Percentiles rank a stretch among this genome's conserved stretches.
Evolutionary conservation across 2,797 vertebrate genomes (phyloP).

Genomic region (Mareca strepera): DNA sequence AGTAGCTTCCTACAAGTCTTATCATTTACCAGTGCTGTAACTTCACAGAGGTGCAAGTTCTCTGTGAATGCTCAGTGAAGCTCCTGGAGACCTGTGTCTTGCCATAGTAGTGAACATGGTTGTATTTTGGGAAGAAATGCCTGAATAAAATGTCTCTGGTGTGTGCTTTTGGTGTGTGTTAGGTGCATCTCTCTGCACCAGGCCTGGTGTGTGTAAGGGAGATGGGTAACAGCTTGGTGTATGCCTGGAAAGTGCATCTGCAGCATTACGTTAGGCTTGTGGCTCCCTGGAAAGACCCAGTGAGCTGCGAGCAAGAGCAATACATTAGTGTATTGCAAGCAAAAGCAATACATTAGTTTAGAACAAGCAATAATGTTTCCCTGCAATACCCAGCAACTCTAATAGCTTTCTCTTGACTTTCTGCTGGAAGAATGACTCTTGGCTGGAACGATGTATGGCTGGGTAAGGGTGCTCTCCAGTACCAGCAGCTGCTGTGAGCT

Average conservation of each 20-base stretch:
- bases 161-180: neutral
- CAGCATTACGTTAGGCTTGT: neutral
- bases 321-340: neutral
- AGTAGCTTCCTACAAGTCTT: neutral
- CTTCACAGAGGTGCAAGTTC: neutral
- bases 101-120: neutral
- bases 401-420: conserved; percentile 21
- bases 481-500: neutral
- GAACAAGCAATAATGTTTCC: neutral
- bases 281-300: conserved; percentile 10
- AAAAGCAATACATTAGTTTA: neutral
- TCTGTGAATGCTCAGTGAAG: neutral
- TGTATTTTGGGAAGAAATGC: neutral
- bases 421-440: conserved; percentile 14
- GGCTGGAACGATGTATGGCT: neutral
- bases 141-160: neutral
- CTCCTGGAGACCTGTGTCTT: neutral
- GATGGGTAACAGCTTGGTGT: accelerated
- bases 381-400: neutral
- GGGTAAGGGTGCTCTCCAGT: neutral
- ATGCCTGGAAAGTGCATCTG: neutral
- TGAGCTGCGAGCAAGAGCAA: neutral
- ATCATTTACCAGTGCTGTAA: neutral
- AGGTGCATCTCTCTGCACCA: neutral
- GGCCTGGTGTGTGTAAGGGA: neutral